Evolutionary conservation across 2,113 vertebrate species (phyloP), one percentile per base, ranked within the genome.

Genomic region (Atrichornis clamosus): DNA sequence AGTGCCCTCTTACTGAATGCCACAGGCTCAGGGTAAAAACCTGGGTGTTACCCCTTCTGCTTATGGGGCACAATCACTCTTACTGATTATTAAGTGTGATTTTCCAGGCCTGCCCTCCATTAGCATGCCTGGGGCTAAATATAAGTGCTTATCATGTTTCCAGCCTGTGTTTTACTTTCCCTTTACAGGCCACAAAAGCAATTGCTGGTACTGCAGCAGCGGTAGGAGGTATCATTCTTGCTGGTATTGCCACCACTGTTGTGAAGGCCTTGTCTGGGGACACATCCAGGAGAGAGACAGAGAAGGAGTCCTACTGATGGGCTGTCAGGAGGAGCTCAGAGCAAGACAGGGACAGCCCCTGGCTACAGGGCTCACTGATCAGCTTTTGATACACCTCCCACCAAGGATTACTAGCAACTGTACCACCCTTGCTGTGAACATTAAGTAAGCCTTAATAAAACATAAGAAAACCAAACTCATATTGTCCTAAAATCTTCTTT

Each of bases 311-410:
- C 39, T 15, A 52, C 23, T 50, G 23, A 50, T 26, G 24, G 27
- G 11, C 8, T 22, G n/a, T n/a, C 23, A 59, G 14, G 22, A 24
- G 35, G 22, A 15, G n/a, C 22, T 59, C 58, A 59, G 28, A 26
- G 14, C 22, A 59, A 26, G 9, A 6, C n/a, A 26, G 46, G 19
- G 6, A 23, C 22, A 37, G 58, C 9, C 9, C 23, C 22, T 16
- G n/a, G 18, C 3, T 17, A 32, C 18, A 32, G 16, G 15, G 4
- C 3, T 24, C 22, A 4, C n/a, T 24, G 6, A 2, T 10, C 23
- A 26, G n/a, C 9, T 35, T 24, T 26, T 37, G 58, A 14, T 11
- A 35, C n/a, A 62, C 3, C 37, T 41, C 5, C 12, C 12, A 21
- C 12, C 8, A 28, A 20, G 37, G 5, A 17, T 6, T 20, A 13